A percentile compares a stretch with the other conserved stretches of the same genome.
These are phyloP conservation scores for Xerus inauris DNA, from an alignment of 2,113 vertebrate genomes.

Conservation along the genomic window DNA sequence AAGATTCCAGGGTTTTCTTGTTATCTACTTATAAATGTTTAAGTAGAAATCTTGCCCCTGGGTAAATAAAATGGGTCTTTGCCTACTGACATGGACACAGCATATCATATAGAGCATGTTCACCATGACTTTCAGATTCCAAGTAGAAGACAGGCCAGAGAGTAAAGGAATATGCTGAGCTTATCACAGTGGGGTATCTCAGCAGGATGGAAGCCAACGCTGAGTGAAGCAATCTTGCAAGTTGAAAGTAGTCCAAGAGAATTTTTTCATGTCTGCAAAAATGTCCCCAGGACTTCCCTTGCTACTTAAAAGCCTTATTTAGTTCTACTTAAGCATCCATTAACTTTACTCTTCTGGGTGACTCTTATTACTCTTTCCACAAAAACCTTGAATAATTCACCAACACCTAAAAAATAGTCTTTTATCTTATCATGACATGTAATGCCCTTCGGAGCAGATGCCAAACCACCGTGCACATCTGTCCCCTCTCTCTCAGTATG, in stretches of 20 bases:
- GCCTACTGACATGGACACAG: not conserved
- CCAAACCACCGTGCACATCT: not conserved
- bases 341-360: not conserved
- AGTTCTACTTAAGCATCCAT: not conserved
- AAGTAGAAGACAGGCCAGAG: not conserved
- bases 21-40: not conserved
- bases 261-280: not conserved
- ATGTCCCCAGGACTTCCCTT: not conserved
- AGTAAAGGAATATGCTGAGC: not conserved
- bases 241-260: not conserved
- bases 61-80: not conserved
- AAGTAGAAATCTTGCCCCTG: not conserved
- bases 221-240: not conserved
- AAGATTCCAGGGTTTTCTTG: not conserved
- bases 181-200: not conserved
- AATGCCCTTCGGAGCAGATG: not conserved
- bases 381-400: not conserved
- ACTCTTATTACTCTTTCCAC: not conserved
- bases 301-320: not conserved
- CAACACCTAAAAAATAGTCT: not conserved
- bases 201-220: not conserved
- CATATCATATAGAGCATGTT: too few species aligned
- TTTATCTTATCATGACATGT: not conserved
- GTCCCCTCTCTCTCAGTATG: not conserved
- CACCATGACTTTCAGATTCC: not conserved